phyloP scores from a whole-genome alignment of 2,113 vertebrate species.

The Harpagus bidentatus region DNA sequence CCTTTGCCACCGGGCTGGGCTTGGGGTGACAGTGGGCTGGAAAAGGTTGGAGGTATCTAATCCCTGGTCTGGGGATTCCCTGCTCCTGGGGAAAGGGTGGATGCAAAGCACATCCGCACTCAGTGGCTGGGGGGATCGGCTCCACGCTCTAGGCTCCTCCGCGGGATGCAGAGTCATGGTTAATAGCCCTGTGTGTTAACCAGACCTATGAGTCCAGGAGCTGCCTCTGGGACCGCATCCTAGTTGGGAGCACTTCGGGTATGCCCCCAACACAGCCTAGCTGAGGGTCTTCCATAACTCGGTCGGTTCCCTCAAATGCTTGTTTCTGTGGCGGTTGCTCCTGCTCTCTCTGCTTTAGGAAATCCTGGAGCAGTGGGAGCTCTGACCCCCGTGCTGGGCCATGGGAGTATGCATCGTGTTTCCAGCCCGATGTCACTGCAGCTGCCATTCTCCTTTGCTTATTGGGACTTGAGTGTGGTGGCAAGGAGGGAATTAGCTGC shows the following conservation, averaged over 20 bases:
- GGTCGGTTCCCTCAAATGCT: fast-evolving
- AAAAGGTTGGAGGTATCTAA: neutral
- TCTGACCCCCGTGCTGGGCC: neutral
- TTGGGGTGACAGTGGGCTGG: neutral
- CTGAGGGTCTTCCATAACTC: neutral
- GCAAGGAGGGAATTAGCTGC: neutral
- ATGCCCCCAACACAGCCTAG: fast-evolving
- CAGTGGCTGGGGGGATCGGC: neutral
- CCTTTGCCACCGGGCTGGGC: neutral
- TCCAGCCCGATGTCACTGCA: neutral
- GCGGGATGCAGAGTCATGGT: fast-evolving
- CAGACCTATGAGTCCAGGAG: neutral
- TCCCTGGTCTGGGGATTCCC: fast-evolving
- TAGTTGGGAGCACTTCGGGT: neutral
- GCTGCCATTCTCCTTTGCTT: neutral
- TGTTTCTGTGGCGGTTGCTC: neutral
- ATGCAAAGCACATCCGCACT: neutral
- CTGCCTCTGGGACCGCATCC: neutral
- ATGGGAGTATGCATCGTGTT: neutral
- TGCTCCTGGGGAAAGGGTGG: neutral
- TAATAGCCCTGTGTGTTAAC: neutral
- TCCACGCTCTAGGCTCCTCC: neutral
- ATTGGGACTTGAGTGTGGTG: neutral
- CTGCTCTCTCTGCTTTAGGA: neutral
- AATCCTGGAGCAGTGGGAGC: neutral